Percentiles rank a stretch among this genome's conserved stretches.
These are phyloP conservation scores for Calidris pugnax DNA, from an alignment of 2,113 vertebrate genomes.

Conservation along the genomic window DNA sequence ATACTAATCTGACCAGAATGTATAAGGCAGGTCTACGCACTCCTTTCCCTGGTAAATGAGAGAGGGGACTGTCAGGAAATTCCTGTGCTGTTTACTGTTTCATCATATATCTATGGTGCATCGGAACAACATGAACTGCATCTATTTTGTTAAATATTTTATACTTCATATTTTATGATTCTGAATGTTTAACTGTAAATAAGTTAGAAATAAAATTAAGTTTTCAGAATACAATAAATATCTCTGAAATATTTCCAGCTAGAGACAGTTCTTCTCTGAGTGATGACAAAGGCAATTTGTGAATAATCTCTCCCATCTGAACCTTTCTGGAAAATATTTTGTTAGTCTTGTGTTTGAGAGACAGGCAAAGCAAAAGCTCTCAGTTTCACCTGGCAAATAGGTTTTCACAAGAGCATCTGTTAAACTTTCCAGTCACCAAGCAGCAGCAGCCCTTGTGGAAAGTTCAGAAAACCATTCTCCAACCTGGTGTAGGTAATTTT, in stretches of 20 bases:
- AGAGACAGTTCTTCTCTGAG: slow-evolving; percentile 39
- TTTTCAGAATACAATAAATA: slow-evolving; percentile 67
- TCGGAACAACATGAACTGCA: slow-evolving; percentile 52
- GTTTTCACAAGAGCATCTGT: neutral
- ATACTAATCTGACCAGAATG: neutral
- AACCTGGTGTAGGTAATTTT: neutral
- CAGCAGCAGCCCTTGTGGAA: neutral
- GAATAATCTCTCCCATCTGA: neutral
- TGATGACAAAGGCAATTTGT: neutral
- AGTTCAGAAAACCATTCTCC: neutral
- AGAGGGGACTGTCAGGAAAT: neutral
- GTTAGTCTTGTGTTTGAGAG: neutral
- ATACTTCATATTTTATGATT: slow-evolving; percentile 65
- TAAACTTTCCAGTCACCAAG: neutral
- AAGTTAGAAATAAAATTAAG: slow-evolving; percentile 69
- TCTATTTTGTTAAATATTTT: slow-evolving; percentile 72
- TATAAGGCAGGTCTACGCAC: neutral
- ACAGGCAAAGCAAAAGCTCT: neutral
- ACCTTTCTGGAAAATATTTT: neutral
- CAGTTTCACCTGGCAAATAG: neutral
- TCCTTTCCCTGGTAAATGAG: neutral
- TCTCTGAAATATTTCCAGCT: slow-evolving; percentile 55
- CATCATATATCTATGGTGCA: slow-evolving; percentile 59
- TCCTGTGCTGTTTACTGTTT: slow-evolving; percentile 57
- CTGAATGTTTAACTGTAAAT: slow-evolving; percentile 68